phyloP scores from a whole-genome alignment of 2,113 vertebrate species.

The Hippopotamus amphibius region DNA sequence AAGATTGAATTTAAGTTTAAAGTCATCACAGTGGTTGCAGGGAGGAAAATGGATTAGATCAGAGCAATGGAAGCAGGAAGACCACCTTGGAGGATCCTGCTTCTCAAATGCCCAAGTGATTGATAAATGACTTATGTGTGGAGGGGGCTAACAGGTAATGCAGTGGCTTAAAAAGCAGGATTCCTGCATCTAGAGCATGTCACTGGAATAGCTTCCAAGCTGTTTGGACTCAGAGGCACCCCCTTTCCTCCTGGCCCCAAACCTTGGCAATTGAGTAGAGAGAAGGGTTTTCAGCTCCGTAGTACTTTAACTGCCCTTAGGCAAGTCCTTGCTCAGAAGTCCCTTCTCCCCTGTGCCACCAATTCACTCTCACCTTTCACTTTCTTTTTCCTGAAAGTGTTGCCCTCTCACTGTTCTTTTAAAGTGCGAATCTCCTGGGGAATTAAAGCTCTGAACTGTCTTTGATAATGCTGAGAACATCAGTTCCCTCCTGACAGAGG shows the following conservation, averaged over 20 bases:
- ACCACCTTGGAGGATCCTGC: background rate
- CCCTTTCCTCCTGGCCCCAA: too few species aligned
- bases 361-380: background rate
- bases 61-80: background rate
- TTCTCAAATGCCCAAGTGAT: too few species aligned
- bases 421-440: slow-evolving; percentile 54
- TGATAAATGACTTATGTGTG: fast-evolving
- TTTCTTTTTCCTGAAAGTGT: slow-evolving; percentile 7
- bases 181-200: background rate
- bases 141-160: background rate
- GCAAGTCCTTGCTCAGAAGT: background rate
- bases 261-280: background rate
- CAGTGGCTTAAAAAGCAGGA: background rate
- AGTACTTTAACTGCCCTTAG: background rate
- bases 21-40: background rate
- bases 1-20: background rate
- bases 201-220: background rate
- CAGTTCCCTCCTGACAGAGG: slow-evolving; percentile 42
- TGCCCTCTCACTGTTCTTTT: slow-evolving; percentile 55
- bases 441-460: slow-evolving; percentile 11
- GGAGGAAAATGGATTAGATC: background rate
- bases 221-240: too few species aligned
- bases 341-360: background rate
- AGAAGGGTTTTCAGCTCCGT: background rate
- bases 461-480: slow-evolving; percentile 62